Conservation (phyloP, 2,113 vertebrate genomes). For the Melanostigma gelatinosum region DNA sequence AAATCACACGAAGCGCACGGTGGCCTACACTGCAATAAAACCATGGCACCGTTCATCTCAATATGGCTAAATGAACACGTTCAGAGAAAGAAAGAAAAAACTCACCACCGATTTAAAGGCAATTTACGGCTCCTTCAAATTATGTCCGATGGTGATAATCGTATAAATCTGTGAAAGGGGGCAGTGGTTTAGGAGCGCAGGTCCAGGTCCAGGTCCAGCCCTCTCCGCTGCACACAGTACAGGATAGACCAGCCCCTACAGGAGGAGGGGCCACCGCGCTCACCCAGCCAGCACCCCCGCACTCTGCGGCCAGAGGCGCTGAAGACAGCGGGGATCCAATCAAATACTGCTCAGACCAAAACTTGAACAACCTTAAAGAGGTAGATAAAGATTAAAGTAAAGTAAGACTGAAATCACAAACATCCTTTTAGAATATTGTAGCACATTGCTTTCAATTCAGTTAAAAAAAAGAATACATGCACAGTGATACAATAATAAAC, state of each 20-base stretch:
- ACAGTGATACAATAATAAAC: neutral
- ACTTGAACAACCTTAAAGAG: too few relatives aligned
- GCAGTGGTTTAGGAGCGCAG: slow-evolving; percentile 4
- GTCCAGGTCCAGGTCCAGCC: slow-evolving; percentile 44
- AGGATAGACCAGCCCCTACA: slow-evolving; percentile 6
- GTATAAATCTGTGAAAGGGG: slow-evolving; percentile 28
- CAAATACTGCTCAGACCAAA: too few relatives aligned
- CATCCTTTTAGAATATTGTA: neutral
- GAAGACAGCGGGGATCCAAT: neutral
- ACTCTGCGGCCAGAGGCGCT: slow-evolving; percentile 27
- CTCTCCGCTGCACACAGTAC: slow-evolving; percentile 10
- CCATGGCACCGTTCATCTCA: slow-evolving; percentile 37
- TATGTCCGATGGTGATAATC: neutral
- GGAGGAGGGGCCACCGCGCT: slow-evolving; percentile 27
- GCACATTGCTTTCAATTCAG: neutral
- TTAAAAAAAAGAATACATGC: neutral
- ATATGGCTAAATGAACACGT: neutral
- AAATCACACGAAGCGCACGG: neutral
- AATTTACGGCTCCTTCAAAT: neutral
- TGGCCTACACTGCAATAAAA: slow-evolving; percentile 37
- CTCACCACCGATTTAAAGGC: slow-evolving; percentile 58
- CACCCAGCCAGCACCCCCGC: neutral
- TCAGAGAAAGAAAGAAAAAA: neutral
- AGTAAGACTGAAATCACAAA: neutral
- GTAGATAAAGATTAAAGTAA: too few relatives aligned